Base-by-base conservation (phyloP, 2,113 vertebrate species). In the Micromys minutus region DNA sequence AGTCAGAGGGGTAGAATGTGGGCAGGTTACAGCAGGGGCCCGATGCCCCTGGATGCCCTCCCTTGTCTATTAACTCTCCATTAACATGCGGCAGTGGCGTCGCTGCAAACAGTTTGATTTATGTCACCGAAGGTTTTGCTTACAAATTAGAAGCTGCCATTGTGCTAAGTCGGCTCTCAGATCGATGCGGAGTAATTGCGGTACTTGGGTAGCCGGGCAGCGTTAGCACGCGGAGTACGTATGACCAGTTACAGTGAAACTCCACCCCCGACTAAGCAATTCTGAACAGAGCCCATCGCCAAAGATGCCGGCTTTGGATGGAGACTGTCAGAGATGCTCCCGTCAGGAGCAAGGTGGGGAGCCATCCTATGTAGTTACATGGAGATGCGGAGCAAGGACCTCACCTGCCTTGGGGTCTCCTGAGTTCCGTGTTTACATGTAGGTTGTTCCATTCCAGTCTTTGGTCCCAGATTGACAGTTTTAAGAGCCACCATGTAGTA, bases 21-120 rank as follows among this genome's bases (percentile, higher is more conserved):
- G 79, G 71, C 9, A n/a, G 71, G 69, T 79, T 63, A 74, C 47
- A 91, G 2, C 9, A 9, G 89, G 57, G 69, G 81, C 79, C 93
- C 42, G 4, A 47, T 67, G 92, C 79, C 61, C 61, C 8, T 6
- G 55, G 76, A 16, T 15, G 59, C 34, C 4, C 89, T 36, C 67
- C 84, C 59, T 88, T 97, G 75, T 97, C 96, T 95, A 59, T 97
- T 97, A 97, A 97, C 95, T 97, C 90, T n/a, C 80, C 88, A 75
- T 85, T 96, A 97, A 95, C 96, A 94, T 98, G 97, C 95, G 39
- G 80, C 93, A 63, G 69, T 87, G 93, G 47, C 50, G 11, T 84
- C 95, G 71, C 86, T 96, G 97, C 97, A 88, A 97, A 97, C 96
- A 93, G 95, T 97, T 98, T 98, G 98, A 98, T 98, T 98, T 98